A percentile compares a stretch with the other conserved stretches of the same genome.
These are phyloP conservation scores for Dasysyrphus albostriatus DNA, from an alignment of 2,888 invertebrate genomes.

Conservation along the genomic window DNA sequence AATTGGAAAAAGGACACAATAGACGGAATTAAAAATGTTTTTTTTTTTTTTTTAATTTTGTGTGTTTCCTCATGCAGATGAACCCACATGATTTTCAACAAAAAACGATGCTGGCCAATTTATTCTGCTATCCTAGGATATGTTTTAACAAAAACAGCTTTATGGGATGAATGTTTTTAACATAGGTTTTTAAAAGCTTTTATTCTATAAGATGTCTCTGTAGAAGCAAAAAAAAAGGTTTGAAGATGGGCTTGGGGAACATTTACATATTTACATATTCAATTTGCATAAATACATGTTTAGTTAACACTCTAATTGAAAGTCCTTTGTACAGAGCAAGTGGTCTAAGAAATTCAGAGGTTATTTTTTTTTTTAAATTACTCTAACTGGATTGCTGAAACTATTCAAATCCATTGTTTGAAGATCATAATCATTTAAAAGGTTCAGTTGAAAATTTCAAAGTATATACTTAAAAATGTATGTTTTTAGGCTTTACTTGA, in stretches of 20 bases:
- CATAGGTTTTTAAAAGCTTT: neutral
- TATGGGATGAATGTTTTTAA: neutral
- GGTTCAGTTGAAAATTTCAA: neutral
- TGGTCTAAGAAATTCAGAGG: neutral
- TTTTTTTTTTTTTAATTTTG: neutral
- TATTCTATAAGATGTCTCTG: neutral
- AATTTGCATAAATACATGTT: neutral
- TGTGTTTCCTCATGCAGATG: neutral
- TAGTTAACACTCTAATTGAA: neutral
- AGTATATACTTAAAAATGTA: no score
- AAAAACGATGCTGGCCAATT: constrained; percentile 3
- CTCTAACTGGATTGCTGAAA: neutral
- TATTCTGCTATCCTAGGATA: neutral
- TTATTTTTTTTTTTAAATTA: neutral
- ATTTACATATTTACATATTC: constrained; percentile 9
- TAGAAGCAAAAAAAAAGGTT: neutral
- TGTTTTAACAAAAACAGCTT: neutral
- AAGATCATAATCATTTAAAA: neutral
- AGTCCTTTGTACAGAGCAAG: neutral
- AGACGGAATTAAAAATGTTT: constrained; percentile 2
- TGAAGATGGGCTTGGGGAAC: neutral
- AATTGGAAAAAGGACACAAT: constrained; percentile 64
- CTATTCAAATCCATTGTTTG: neutral
- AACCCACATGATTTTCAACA: constrained; percentile 14
- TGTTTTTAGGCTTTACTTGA: no score